phyloP scores from a whole-genome alignment of 2,888 invertebrate genomes.

The Pharmacophagus antenor region DNA sequence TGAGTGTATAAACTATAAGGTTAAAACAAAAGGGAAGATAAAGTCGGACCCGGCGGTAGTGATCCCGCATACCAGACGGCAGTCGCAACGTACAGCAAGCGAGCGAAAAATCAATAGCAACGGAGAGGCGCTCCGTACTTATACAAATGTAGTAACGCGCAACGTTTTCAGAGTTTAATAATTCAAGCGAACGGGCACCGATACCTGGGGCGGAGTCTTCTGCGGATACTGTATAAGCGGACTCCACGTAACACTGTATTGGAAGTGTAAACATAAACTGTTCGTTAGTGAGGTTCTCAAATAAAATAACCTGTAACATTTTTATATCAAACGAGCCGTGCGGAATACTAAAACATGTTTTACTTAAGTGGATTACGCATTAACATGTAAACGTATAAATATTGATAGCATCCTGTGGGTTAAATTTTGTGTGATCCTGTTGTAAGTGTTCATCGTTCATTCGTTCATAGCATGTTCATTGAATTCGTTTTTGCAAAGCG shows the following conservation, averaged over 20 bases:
- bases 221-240: not conserved
- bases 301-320: not conserved
- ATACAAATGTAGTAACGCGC: constrained; percentile 2
- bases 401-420: not conserved
- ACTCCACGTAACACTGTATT: not conserved
- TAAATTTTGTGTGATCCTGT: too few species aligned
- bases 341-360: not conserved
- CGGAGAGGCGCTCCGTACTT: not conserved
- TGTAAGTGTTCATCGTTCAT: too few species aligned
- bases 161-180: constrained; percentile 1
- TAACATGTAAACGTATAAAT: not conserved
- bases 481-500: too few species aligned
- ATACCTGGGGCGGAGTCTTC: not conserved
- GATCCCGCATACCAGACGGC: constrained; percentile 6
- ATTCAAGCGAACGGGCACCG: not conserved
- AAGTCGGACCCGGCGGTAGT: not conserved
- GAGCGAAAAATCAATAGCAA: constrained; percentile 26
- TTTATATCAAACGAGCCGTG: not conserved
- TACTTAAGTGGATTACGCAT: too few species aligned
- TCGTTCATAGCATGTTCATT: too few species aligned
- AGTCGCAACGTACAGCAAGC: constrained; percentile 9
- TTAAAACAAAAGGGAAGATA: not conserved
- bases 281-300: not conserved
- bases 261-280: constrained; percentile 1
- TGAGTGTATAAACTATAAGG: not conserved